Conservation (phyloP, 2,113 vertebrate species). For the Alligator sinensis region DNA sequence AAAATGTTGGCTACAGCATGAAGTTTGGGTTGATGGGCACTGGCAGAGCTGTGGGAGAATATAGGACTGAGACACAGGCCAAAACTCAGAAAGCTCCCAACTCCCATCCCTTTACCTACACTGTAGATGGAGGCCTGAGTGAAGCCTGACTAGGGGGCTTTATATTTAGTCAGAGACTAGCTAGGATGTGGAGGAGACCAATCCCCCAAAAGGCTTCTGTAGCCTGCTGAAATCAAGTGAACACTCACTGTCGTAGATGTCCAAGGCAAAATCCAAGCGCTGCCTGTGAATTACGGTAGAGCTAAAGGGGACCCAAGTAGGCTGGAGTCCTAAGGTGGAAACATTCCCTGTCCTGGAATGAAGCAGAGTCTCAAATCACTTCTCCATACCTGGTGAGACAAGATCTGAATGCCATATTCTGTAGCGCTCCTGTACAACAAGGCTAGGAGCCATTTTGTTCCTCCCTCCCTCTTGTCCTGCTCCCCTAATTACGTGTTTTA, state of each 20-base stretch:
- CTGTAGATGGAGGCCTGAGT: not conserved
- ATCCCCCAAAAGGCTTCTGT: too few species aligned
- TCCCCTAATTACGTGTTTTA: not conserved
- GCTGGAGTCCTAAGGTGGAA: not conserved
- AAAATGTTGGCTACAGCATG: not conserved
- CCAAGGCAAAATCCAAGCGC: not conserved
- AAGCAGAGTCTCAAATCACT: accelerated
- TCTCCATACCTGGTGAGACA: not conserved
- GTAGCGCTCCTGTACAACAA: not conserved
- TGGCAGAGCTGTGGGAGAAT: not conserved
- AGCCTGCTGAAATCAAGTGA: not conserved
- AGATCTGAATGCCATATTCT: not conserved
- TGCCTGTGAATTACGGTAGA: not conserved
- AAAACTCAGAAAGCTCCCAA: not conserved
- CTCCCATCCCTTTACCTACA: not conserved
- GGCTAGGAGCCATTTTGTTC: not conserved
- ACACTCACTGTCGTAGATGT: conserved; percentile 11
- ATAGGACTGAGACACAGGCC: not conserved
- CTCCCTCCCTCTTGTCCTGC: not conserved
- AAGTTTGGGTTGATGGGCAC: not conserved
- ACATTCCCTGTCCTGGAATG: not conserved
- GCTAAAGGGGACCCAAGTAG: not conserved
- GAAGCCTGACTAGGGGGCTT: not conserved
- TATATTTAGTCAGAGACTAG: not conserved
- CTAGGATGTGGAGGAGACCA: not conserved